Conservation (phyloP, 2,113 vertebrate genomes). For the Zosterops hypoxanthus region DNA sequence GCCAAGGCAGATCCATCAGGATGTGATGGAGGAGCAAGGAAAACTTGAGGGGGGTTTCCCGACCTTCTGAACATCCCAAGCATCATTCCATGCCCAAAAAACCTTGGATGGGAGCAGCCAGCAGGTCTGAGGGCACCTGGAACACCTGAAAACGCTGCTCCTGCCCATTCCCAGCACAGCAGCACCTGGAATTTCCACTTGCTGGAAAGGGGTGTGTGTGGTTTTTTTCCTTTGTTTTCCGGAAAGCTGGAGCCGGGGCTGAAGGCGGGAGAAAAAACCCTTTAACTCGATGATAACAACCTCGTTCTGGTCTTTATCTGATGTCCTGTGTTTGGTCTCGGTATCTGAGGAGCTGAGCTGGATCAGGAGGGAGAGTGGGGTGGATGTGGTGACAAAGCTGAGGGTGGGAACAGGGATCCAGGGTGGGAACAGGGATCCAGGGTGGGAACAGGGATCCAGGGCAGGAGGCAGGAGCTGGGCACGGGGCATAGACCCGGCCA, state of each 20-base stretch:
- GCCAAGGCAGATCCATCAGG: constrained; percentile 64
- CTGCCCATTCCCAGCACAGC: neutral
- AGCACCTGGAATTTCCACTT: neutral
- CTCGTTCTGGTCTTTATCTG: neutral
- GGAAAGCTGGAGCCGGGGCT: neutral
- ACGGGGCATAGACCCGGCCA: no score
- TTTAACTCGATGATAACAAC: neutral
- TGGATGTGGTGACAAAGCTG: neutral
- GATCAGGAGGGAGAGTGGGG: neutral
- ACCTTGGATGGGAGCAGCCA: constrained; percentile 55
- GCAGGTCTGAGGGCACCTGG: neutral
- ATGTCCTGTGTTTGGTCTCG: neutral
- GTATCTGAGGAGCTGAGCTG: neutral
- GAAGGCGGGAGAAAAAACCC: neutral
- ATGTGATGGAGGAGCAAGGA: constrained; percentile 62
- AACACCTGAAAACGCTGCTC: neutral
- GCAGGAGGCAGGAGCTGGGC: no score
- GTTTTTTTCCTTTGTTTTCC: neutral
- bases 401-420: neutral
- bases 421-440: no score
- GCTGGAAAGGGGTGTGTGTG: neutral
- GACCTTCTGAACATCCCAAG: constrained; percentile 46
- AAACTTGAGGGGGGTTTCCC: neutral
- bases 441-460: neutral
- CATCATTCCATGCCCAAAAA: constrained; percentile 1